phyloP scores from a whole-genome alignment of 2,888 invertebrate genomes.

The Gnatocerus cornutus region DNA sequence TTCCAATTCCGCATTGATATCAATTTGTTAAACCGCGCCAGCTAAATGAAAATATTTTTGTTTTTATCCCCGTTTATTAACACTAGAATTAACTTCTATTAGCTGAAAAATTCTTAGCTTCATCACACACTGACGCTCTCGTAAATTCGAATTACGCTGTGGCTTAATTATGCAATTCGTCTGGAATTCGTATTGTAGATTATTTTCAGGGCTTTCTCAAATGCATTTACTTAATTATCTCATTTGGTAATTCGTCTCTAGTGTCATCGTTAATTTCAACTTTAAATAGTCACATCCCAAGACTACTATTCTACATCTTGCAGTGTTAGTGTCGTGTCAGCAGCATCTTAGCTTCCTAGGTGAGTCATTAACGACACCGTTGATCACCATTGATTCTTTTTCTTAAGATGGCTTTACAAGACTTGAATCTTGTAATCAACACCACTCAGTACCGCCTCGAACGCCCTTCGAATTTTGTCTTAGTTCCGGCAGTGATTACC shows the following conservation, averaged over 20 bases:
- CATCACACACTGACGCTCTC: constrained; percentile 1
- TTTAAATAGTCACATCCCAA: constrained; percentile 30
- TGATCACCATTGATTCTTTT: not conserved
- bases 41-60: constrained; percentile 12
- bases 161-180: constrained; percentile 20
- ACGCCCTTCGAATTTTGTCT: constrained; percentile 18
- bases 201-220: constrained; percentile 18
- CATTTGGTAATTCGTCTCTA: constrained; percentile 12
- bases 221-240: constrained; percentile 27
- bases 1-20: not conserved
- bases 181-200: constrained; percentile 20
- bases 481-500: constrained; percentile 14
- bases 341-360: constrained; percentile 1
- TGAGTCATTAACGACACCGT: not conserved
- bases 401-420: constrained; percentile 1
- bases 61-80: constrained; percentile 12
- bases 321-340: not conserved
- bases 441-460: constrained; percentile 6
- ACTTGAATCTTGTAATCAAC: not conserved
- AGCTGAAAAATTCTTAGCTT: constrained; percentile 13
- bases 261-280: constrained; percentile 34
- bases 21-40: not conserved
- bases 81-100: constrained; percentile 15
- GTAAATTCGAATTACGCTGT: constrained; percentile 14
- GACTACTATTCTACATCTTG: constrained; percentile 14